Base-by-base conservation (phyloP, 2,888 invertebrate species). In the Rapana venosa region DNA sequence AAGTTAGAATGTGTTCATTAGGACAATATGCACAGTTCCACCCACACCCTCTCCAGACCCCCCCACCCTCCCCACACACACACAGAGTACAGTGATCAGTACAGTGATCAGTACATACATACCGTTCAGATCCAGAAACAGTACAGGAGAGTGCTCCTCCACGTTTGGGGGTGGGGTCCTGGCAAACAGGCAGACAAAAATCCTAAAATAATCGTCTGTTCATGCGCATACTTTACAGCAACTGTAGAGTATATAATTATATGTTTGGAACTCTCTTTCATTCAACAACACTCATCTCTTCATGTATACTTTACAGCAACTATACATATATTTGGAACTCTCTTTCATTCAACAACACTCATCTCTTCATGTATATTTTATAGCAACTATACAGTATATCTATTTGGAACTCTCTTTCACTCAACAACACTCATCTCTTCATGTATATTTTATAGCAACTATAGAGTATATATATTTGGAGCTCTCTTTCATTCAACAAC, bases 101-200 rank as follows among this genome's bases (percentile, higher is more conserved):
- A 47, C 47, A 47, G 47, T 47, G 47, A 66, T 66, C 66, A 22
- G 22, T 26, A 30, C 32, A 96, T 96, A 98, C 98, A 96, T 96
- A 98, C 98, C 98, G 96, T 99, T 99, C 94, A 99, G 97, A 97
- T 99, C 98, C 61, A 99, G 97, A 96, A 99, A 99, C 87, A 99
- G 97, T 74, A 99, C 99, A 56, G 99, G 99, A 95, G 99, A 98
- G 96, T 99, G 99, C 81, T 98, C 98, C 96, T 99, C 99, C 98
- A 99, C 98, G 93, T 99, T 99, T 8, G 97, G 92, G 47, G 96
- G 97, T 0, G 97, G 97, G 66, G 96, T 95, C 96, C 96, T 96
- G 92, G 0, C 94, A 93, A 79, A 32, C 58, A 85, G 4, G 35
- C 13, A 81, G 1, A 79, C 22, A 79, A 13, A 30, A n/a, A 47